Percentiles rank a stretch among this genome's conserved stretches.
Conservation (phyloP, 2,888 invertebrate species). For the Folsomia manolachei region DNA sequence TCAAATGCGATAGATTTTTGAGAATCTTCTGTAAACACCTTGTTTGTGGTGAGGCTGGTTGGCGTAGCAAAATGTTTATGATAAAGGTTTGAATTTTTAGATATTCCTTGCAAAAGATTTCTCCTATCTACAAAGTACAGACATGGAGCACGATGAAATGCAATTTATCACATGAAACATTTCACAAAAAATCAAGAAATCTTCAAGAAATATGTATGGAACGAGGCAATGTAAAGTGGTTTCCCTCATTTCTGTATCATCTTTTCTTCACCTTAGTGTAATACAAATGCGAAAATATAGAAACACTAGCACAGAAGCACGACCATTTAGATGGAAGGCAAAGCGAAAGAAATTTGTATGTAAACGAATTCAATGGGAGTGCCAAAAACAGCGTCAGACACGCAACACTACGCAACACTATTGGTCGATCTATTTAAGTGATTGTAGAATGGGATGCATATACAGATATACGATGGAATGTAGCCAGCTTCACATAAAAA, state of each 20-base stretch:
- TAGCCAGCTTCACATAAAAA: neutral
- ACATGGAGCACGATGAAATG: constrained; percentile 38
- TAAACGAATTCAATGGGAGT: neutral
- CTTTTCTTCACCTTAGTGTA: neutral
- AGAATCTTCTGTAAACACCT: neutral
- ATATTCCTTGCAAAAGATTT: neutral
- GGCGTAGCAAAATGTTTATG: neutral
- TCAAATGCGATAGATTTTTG: neutral
- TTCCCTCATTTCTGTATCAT: neutral
- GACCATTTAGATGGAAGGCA: too few species aligned
- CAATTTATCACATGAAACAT: constrained; percentile 41
- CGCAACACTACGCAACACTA: neutral
- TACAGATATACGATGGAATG: too few species aligned
- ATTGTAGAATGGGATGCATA: neutral
- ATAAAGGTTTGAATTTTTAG: neutral
- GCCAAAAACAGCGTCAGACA: neutral
- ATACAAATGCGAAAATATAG: neutral
- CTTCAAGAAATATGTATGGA: neutral
- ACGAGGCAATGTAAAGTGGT: neutral
- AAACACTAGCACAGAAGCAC: too few species aligned
- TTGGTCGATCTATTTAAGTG: neutral
- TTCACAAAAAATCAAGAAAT: neutral
- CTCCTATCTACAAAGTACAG: neutral
- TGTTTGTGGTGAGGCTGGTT: neutral
- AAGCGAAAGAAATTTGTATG: neutral